Percentiles rank a stretch among this genome's conserved stretches.
Evolutionary conservation across 2,113 vertebrate species (phyloP).

Genomic region (Pholis gunnellus): DNA sequence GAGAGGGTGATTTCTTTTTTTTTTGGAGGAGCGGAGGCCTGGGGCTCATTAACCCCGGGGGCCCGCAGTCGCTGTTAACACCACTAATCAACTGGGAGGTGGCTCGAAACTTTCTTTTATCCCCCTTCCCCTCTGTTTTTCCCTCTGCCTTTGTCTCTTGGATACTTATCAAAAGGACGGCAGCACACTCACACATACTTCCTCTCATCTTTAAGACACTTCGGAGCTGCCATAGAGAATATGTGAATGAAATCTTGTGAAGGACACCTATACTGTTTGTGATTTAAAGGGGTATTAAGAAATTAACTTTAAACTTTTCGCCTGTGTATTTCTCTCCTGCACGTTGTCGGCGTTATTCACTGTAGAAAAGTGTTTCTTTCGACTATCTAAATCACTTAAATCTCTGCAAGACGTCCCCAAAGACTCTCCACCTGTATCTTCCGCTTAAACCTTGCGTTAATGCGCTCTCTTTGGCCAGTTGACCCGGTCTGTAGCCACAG

Average conservation of each 20-base stretch:
- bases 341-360: background rate
- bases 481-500: constrained; percentile 60
- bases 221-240: background rate
- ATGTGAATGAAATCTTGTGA: too few relatives aligned
- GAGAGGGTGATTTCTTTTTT: constrained; percentile 58
- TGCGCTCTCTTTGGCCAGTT: constrained; percentile 49
- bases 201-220: background rate
- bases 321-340: background rate
- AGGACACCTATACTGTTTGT: background rate
- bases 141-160: background rate
- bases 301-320: background rate
- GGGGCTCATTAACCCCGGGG: constrained; percentile 79
- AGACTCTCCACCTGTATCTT: background rate
- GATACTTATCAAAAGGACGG: constrained; percentile 3
- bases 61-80: constrained; percentile 73
- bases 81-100: constrained; percentile 57
- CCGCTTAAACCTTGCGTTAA: constrained; percentile 49
- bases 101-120: constrained; percentile 36
- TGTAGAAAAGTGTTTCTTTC: background rate
- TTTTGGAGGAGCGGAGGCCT: constrained; percentile 72
- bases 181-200: background rate
- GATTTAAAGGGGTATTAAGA: background rate
- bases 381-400: constrained; percentile 1
- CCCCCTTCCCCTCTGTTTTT: constrained; percentile 3
- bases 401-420: background rate